Percentiles rank a stretch among this genome's conserved stretches.
Evolutionary conservation across 2,113 vertebrate species (phyloP).

Genomic region (Toxotes jaculatrix): DNA sequence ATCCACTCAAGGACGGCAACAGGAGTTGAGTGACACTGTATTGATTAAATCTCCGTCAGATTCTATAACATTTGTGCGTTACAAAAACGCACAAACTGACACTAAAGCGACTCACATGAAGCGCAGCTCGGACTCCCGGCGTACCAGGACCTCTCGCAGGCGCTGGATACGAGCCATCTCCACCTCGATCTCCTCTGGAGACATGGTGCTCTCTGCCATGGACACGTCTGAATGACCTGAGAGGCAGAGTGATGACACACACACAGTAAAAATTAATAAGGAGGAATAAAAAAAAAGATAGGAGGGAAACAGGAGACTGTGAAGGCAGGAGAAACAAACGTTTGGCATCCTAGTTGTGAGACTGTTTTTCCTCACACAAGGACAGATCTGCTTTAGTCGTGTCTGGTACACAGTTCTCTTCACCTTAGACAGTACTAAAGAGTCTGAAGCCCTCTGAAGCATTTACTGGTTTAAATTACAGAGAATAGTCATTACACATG

Average conservation of each 20-base stretch:
- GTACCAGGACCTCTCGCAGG: slow-evolving; percentile 96
- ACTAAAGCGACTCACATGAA: slow-evolving; percentile 92
- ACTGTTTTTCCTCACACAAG: background rate
- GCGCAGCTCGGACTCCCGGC: slow-evolving; percentile 96
- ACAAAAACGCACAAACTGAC: background rate
- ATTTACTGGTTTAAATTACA: slow-evolving; percentile 12
- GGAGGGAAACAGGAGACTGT: background rate
- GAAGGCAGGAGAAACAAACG: background rate
- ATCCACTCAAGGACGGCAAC: slow-evolving; percentile 9
- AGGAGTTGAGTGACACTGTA: slow-evolving; percentile 2
- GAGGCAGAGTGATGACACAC: slow-evolving; percentile 15
- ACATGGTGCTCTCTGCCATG: slow-evolving; percentile 96
- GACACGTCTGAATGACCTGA: slow-evolving; percentile 94
- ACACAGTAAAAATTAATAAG: background rate
- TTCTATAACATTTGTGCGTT: background rate
- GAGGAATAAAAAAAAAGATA: background rate
- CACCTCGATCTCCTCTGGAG: slow-evolving; percentile 96
- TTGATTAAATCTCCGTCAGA: background rate
- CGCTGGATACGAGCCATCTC: slow-evolving; percentile 98
- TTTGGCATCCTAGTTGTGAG: background rate
- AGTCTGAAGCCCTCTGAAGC: background rate
- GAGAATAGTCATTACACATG: background rate
- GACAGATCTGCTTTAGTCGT: background rate
- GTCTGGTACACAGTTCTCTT: background rate
- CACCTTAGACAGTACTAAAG: background rate